Evolutionary conservation across 2,888 invertebrate genomes (phyloP).

Genomic region (Neria commutata): DNA sequence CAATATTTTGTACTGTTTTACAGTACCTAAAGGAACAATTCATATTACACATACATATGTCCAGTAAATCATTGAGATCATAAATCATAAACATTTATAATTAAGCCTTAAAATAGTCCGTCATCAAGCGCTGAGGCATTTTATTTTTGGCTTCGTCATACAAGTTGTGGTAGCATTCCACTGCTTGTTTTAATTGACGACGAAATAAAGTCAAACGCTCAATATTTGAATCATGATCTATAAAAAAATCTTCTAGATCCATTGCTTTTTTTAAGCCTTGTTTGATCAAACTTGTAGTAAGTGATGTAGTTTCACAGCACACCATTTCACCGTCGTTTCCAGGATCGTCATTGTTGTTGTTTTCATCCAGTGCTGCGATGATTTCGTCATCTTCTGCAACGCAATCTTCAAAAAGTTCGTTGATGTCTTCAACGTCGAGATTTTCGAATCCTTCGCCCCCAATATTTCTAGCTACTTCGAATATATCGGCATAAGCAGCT

Average conservation of each 20-base stretch:
- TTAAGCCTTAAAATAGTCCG: too few relatives aligned
- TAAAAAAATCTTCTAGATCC: conserved; percentile 38
- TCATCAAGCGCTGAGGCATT: too few relatives aligned
- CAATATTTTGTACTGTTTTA: too few relatives aligned
- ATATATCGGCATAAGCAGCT: conserved; percentile 36
- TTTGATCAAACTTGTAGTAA: conserved; percentile 33
- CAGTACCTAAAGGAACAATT: too few relatives aligned
- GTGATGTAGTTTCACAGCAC: conserved; percentile 28
- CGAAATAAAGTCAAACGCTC: conserved; percentile 36
- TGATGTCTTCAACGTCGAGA: conserved; percentile 35
- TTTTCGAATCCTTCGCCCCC: conserved; percentile 41
- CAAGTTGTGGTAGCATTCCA: too few relatives aligned
- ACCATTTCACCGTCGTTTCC: conserved; percentile 30
- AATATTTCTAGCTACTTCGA: conserved; percentile 36
- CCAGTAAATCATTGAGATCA: too few relatives aligned
- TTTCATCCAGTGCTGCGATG: conserved; percentile 26
- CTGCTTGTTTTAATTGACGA: neutral
- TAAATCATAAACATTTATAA: too few relatives aligned
- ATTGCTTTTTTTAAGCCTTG: conserved; percentile 38
- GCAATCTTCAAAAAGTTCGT: conserved; percentile 36
- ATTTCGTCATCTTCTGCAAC: conserved; percentile 38
- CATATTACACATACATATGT: too few relatives aligned
- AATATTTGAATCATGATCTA: conserved; percentile 35
- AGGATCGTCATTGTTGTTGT: conserved; percentile 23
- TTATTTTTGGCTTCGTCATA: too few relatives aligned